Conservation (phyloP, 2,888 invertebrate species). For the Scaptomyza flava region DNA sequence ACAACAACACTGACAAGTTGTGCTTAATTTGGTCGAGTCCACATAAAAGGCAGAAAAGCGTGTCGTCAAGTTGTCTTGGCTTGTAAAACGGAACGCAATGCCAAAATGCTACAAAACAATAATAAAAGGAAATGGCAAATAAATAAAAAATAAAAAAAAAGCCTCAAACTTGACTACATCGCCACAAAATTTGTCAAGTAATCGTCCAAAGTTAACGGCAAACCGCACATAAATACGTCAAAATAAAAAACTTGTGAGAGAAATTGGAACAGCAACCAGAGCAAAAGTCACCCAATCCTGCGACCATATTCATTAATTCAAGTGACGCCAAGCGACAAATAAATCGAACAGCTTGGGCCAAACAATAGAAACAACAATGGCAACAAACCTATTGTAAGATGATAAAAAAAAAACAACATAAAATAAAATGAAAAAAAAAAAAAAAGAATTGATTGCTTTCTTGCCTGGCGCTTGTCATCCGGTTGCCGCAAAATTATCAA, state of each 20-base stretch:
- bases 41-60: constrained; percentile 50
- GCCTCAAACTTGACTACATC: constrained; percentile 20
- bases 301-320: constrained; percentile 32
- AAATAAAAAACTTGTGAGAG: constrained; percentile 3
- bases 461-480: constrained; percentile 62
- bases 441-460: constrained; percentile 69
- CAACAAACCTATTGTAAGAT: constrained; percentile 36
- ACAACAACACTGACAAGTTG: constrained; percentile 52
- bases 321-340: constrained; percentile 26
- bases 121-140: constrained; percentile 14
- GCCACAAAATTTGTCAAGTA: constrained; percentile 47
- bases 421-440: constrained; percentile 52
- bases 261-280: constrained; percentile 33
- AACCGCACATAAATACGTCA: constrained; percentile 9
- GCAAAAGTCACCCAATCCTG: constrained; percentile 37
- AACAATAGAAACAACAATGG: constrained; percentile 28
- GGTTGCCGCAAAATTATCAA: constrained; percentile 15
- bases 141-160: constrained; percentile 5
- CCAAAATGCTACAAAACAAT: constrained; percentile 35
- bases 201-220: constrained; percentile 45
- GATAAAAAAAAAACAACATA: constrained; percentile 49
- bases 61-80: constrained; percentile 56
- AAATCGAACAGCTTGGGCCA: constrained; percentile 35
- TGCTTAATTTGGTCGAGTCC: constrained; percentile 42
- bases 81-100: constrained; percentile 50